Evolutionary conservation across 2,113 vertebrate genomes (phyloP), one percentile per base, ranked within the genome.

Genomic region (Oxygymnocypris stewartii): DNA sequence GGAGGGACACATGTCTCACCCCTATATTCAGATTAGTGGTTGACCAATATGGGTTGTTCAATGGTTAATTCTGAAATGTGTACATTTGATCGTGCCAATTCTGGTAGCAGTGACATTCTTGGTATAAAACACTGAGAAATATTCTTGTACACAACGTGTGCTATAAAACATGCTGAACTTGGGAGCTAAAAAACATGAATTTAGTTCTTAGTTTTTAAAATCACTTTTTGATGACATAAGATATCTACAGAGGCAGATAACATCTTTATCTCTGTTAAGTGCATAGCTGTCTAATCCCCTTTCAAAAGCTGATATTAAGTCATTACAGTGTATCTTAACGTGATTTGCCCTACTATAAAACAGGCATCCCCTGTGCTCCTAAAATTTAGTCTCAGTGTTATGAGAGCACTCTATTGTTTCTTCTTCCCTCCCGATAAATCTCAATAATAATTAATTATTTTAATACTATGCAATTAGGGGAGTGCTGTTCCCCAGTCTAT

Each of bases 401-500:
- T 20, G 18, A 28, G 54, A 61, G n/a, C 31, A 28, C 85, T 14
- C 20, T 57, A 23, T 74, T 75, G 67, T 86, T 82, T 61, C 28
- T 23, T 74, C 69, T 49, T 37, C 51, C 10, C 37, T 61, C 23
- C 69, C 2, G 57, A 82, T 76, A 61, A 47, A 77, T 35, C 18
- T 28, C 67, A 47, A 28, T 49, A 31, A 47, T 86, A 73, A 61
- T 69, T 57, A 59, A 61, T 69, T 85, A 0, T 28, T n/a, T 65
- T 69, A 40, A 80, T 61, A 75, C 78, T 51, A 76, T 25, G 73
- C 85, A 75, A 82, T 75, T 82, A 81, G 54, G 13, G 67, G 9
- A 31, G 59, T 12, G 85, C 44, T n/a, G 35, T 65, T 82, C 31
- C 80, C 42, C 23, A 63, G 40, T 63, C 67, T 18, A 74, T 18